phyloP scores from a whole-genome alignment of 2,888 invertebrate genomes.

The Calliphora vomitoria region DNA sequence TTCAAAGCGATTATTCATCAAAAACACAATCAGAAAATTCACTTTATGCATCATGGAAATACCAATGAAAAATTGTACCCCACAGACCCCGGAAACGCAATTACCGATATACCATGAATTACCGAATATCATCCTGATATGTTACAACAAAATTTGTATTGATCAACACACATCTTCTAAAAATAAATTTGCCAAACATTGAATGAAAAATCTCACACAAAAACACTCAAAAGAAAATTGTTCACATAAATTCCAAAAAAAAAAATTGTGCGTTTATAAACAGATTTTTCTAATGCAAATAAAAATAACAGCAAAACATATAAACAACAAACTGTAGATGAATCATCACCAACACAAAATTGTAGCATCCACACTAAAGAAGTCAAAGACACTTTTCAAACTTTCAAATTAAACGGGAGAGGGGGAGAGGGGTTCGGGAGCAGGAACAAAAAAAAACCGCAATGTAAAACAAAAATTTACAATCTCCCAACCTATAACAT shows the following conservation, averaged over 20 bases:
- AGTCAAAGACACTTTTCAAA: slow-evolving; percentile 58
- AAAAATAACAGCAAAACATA: background rate
- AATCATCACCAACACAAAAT: slow-evolving; percentile 47
- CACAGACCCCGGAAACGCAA: too few relatives aligned
- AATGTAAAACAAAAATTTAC: slow-evolving; percentile 61
- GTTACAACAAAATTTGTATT: too few relatives aligned
- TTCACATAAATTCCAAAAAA: background rate
- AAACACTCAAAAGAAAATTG: slow-evolving; percentile 6
- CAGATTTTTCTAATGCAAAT: slow-evolving; percentile 5
- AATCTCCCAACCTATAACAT: slow-evolving; percentile 44
- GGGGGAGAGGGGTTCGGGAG: background rate
- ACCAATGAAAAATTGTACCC: too few relatives aligned
- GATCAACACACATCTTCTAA: too few relatives aligned
- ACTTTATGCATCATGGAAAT: too few relatives aligned
- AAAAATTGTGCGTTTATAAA: slow-evolving; percentile 12
- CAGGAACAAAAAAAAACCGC: slow-evolving; percentile 47
- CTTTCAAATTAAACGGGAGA: slow-evolving; percentile 2
- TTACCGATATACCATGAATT: too few relatives aligned
- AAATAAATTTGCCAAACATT: too few relatives aligned
- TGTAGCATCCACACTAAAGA: slow-evolving; percentile 51
- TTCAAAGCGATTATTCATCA: too few relatives aligned
- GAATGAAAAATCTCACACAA: background rate
- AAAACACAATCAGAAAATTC: too few relatives aligned
- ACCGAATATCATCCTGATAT: too few relatives aligned
- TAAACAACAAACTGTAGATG: background rate